A percentile compares a stretch with the other conserved stretches of the same genome.
phyloP scores from a whole-genome alignment of 2,797 vertebrate species.

The Sardinella longiceps region DNA sequence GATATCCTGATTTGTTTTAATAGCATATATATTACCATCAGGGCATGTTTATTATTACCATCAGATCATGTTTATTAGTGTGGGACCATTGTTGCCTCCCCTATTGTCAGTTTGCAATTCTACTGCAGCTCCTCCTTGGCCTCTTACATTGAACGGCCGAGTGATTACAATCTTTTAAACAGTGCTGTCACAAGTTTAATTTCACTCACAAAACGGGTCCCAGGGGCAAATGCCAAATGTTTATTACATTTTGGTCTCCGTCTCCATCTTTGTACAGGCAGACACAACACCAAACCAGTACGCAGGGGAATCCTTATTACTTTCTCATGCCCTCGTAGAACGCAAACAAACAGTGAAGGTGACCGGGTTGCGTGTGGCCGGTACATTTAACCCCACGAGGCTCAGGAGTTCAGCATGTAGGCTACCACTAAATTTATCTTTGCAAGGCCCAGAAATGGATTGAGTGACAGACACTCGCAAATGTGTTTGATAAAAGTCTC shows the following conservation, averaged over 20 bases:
- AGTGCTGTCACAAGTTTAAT: constrained; percentile 2
- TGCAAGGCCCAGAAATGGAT: constrained; percentile 4
- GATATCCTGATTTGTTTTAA: background rate
- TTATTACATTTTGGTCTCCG: background rate
- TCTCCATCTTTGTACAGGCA: background rate
- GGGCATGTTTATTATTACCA: too few relatives aligned
- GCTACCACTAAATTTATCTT: constrained; percentile 27
- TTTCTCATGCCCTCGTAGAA: background rate
- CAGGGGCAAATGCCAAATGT: background rate
- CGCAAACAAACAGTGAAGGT: background rate
- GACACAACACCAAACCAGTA: constrained; percentile 1
- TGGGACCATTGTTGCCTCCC: background rate
- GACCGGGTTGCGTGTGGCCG: background rate
- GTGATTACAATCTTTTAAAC: background rate
- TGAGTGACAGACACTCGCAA: constrained; percentile 29
- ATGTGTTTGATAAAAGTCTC: background rate
- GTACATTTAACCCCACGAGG: constrained; percentile 24
- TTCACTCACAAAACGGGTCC: background rate
- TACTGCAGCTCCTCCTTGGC: background rate
- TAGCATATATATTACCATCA: too few relatives aligned
- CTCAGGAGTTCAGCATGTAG: constrained; percentile 20
- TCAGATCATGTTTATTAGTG: too few relatives aligned
- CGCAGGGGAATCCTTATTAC: background rate
- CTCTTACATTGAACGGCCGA: background rate
- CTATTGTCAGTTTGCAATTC: too few relatives aligned